phyloP scores from a whole-genome alignment of 2,888 invertebrate genomes.

The Cynaeus angustus region DNA sequence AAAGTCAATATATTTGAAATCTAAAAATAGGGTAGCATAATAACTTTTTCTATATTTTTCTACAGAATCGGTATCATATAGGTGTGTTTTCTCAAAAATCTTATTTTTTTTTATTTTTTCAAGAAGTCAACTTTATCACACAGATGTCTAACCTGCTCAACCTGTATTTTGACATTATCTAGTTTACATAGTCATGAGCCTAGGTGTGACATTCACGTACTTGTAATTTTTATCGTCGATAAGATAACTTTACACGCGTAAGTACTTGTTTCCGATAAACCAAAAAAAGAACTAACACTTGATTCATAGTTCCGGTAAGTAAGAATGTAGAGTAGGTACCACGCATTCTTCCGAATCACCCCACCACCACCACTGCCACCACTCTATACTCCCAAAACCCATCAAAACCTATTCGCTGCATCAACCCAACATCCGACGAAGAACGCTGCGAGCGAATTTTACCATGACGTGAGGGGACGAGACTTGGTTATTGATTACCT shows the following conservation, averaged over 20 bases:
- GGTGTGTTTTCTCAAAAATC: too few species aligned
- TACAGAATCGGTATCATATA: too few species aligned
- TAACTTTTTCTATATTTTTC: too few species aligned
- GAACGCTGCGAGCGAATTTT: slow-evolving; percentile 62
- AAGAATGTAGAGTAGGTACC: too few species aligned
- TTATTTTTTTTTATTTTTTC: too few species aligned
- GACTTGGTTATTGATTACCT: slow-evolving; percentile 67
- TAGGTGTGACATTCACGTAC: slow-evolving; percentile 39
- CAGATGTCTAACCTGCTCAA: background rate
- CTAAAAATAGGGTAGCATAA: too few species aligned
- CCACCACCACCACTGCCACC: background rate
- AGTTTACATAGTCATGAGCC: slow-evolving; percentile 30
- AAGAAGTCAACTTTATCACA: too few species aligned
- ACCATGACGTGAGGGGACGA: slow-evolving; percentile 59
- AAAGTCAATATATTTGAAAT: too few species aligned
- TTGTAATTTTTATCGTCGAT: slow-evolving; percentile 44
- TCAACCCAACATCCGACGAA: slow-evolving; percentile 63
- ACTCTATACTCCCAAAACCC: slow-evolving; percentile 3
- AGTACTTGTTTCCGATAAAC: slow-evolving; percentile 26
- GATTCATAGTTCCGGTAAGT: background rate
- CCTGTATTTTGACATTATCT: slow-evolving; percentile 17
- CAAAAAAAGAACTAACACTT: slow-evolving; percentile 15
- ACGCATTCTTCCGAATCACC: background rate
- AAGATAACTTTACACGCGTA: slow-evolving; percentile 31
- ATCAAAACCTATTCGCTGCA: slow-evolving; percentile 2